phyloP scores from a whole-genome alignment of 2,888 invertebrate species.

The Lithophane socia region DNA sequence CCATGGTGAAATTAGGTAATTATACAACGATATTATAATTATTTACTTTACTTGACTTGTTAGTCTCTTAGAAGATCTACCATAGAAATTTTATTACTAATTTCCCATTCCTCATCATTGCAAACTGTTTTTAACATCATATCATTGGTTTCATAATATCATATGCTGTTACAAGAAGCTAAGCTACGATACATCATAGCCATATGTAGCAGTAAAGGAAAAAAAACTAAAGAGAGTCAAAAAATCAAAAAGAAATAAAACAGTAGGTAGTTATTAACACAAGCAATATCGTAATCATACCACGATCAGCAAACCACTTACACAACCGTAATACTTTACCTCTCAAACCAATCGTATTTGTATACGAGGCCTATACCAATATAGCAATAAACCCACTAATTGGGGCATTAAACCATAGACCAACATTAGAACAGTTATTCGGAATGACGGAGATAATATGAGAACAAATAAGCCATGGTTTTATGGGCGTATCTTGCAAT shows the following conservation, averaged over 20 bases:
- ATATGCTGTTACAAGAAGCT: not conserved
- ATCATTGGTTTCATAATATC: not conserved
- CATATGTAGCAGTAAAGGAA: not conserved
- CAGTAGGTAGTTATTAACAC: conserved; percentile 8
- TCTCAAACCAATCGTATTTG: conserved; percentile 31
- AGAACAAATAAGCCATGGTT: conserved; percentile 59
- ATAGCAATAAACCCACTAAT: conserved; percentile 43
- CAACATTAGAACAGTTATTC: conserved; percentile 58
- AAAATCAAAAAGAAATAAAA: not conserved
- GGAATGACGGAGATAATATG: conserved; percentile 59
- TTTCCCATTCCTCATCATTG: not conserved
- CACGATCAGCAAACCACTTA: conserved; percentile 18
- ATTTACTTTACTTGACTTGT: too few species aligned
- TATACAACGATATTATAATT: not conserved
- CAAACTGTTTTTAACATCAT: not conserved
- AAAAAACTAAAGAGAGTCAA: not conserved
- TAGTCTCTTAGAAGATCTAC: not conserved
- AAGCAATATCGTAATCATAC: conserved; percentile 20
- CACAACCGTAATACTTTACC: conserved; percentile 32
- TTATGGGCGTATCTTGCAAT: conserved; percentile 51
- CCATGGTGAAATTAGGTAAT: not conserved
- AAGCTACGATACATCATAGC: not conserved
- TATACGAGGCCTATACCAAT: conserved; percentile 31
- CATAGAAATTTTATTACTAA: too few species aligned
- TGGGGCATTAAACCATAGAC: conserved; percentile 51